These are phyloP conservation scores for Andrena praecox DNA, from an alignment of 2,888 invertebrate species.

Conservation along the genomic window DNA sequence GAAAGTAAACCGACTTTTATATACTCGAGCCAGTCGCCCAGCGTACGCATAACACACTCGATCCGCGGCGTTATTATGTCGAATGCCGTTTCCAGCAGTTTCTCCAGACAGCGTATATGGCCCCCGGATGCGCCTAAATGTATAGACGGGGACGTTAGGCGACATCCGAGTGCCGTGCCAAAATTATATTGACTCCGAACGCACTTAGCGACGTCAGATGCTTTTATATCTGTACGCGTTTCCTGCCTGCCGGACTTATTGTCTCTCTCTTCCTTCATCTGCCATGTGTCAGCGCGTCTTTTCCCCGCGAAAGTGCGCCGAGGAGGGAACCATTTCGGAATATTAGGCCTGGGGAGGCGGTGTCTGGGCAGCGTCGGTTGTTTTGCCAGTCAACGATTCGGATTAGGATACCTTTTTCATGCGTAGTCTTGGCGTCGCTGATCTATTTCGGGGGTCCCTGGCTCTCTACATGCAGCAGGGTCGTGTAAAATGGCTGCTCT, in stretches of 20 bases:
- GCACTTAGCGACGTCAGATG: constrained; percentile 75
- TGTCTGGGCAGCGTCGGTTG: neutral
- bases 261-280: neutral
- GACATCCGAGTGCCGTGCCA: constrained; percentile 80
- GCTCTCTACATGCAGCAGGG: no score
- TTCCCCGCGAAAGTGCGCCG: neutral
- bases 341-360: neutral
- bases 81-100: constrained; percentile 72
- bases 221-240: constrained; percentile 71
- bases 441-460: no score
- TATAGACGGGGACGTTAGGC: constrained; percentile 63
- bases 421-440: no score
- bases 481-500: no score
- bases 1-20: constrained; percentile 82
- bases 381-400: neutral
- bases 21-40: constrained; percentile 66
- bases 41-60: constrained; percentile 42
- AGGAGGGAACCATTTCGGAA: neutral
- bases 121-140: constrained; percentile 41
- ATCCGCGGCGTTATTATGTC: constrained; percentile 60
- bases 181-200: constrained; percentile 81
- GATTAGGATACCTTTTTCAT: no score
- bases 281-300: neutral
- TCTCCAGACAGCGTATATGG: constrained; percentile 38
- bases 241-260: constrained; percentile 47